A percentile compares a stretch with the other conserved stretches of the same genome.
Evolutionary conservation across 2,113 vertebrate genomes (phyloP).

Genomic region (Pelecanoides urinatrix): DNA sequence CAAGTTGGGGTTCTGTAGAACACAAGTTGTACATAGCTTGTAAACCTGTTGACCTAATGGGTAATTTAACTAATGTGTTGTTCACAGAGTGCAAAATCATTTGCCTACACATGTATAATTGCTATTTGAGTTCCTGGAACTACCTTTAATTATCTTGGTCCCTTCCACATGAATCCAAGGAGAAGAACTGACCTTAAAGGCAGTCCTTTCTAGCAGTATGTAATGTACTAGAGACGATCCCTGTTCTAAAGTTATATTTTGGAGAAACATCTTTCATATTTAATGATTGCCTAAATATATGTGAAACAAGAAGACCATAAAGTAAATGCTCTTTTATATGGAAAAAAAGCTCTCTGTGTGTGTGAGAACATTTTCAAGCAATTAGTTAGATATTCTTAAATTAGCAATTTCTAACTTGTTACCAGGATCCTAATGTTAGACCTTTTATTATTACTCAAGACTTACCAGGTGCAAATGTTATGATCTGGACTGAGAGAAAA

Average conservation of each 20-base stretch:
- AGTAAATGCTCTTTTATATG: neutral
- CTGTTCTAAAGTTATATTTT: neutral
- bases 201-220: neutral
- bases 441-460: neutral
- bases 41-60: neutral
- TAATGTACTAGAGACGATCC: accelerated
- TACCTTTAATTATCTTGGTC: neutral
- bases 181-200: neutral
- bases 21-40: neutral
- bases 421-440: neutral
- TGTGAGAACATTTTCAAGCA: neutral
- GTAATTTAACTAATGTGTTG: neutral
- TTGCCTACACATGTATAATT: neutral
- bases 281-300: neutral
- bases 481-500: neutral
- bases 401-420: neutral
- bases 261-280: neutral
- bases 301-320: neutral
- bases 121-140: neutral
- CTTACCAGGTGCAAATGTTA: neutral
- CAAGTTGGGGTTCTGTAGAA: neutral
- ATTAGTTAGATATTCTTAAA: neutral
- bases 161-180: neutral
- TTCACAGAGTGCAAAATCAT: neutral
- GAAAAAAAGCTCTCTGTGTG: neutral